These are phyloP conservation scores for Zenarchopterus dispar DNA, from an alignment of 2,797 vertebrate species.

Conservation along the genomic window DNA sequence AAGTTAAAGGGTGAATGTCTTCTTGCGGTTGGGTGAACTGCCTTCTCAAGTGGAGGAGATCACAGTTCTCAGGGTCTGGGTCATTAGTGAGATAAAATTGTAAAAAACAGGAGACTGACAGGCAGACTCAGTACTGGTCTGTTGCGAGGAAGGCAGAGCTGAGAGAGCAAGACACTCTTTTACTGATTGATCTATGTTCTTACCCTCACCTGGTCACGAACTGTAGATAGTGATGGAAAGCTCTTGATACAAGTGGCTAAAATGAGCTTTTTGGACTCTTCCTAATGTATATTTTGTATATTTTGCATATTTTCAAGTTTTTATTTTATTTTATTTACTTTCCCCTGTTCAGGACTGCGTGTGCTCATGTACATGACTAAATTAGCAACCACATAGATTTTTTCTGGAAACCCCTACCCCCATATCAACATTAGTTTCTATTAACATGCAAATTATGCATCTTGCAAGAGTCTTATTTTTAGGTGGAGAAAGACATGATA, in stretches of 20 bases:
- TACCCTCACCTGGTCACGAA: not conserved
- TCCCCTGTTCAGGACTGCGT: too few relatives aligned
- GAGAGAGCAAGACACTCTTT: not conserved
- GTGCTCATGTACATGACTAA: not conserved
- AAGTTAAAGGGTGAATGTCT: too few relatives aligned
- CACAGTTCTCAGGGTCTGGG: too few relatives aligned
- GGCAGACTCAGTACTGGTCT: not conserved
- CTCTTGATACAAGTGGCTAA: too few relatives aligned
- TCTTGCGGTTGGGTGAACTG: too few relatives aligned
- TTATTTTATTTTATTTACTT: too few relatives aligned
- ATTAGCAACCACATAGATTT: not conserved
- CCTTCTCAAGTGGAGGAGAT: too few relatives aligned
- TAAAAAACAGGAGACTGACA: not conserved
- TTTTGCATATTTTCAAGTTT: too few relatives aligned
- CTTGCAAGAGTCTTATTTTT: not conserved
- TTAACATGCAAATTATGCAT: slow-evolving; percentile 26
- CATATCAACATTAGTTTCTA: slow-evolving; percentile 19
- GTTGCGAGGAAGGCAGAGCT: not conserved
- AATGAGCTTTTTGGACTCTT: too few relatives aligned
- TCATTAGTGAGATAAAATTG: too few relatives aligned
- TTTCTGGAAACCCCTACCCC: not conserved
- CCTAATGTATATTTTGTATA: too few relatives aligned
- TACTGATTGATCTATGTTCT: not conserved
- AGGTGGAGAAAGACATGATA: slow-evolving; percentile 15
- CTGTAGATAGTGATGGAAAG: too few relatives aligned